Percentiles rank a stretch among this genome's conserved stretches.
phyloP scores from a whole-genome alignment of 2,888 invertebrate species.

The Listrodromus nycthemerus region DNA sequence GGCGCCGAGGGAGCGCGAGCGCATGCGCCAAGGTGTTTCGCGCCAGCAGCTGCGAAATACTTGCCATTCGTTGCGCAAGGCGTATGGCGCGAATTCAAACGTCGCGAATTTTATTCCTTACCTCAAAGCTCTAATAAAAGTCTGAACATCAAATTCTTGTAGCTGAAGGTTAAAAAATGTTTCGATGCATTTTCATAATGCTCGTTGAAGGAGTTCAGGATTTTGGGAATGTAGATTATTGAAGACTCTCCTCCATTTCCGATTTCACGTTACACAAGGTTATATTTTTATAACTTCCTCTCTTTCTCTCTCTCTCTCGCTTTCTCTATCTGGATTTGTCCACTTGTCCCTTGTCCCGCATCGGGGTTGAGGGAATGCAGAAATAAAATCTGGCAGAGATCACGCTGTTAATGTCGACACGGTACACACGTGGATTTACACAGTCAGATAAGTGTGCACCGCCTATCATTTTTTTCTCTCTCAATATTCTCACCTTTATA shows the following conservation, averaged over 20 bases:
- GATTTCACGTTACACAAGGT: conserved; percentile 65
- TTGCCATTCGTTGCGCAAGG: background rate
- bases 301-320: background rate
- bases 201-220: background rate
- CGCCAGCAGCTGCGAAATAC: background rate
- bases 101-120: background rate
- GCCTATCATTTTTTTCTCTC: background rate
- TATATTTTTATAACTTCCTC: conserved; percentile 65
- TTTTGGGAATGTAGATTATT: conserved; percentile 32
- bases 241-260: conserved; percentile 56
- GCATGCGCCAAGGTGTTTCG: conserved; percentile 28
- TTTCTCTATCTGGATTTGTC: conserved; percentile 44
- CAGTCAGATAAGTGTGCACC: conserved; percentile 37
- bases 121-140: too few relatives aligned
- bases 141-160: background rate
- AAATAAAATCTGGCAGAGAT: conserved; percentile 55
- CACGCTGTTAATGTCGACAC: conserved; percentile 30
- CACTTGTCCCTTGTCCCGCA: conserved; percentile 42
- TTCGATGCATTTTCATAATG: too few relatives aligned
- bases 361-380: conserved; percentile 35
- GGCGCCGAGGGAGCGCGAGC: background rate
- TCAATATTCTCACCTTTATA: conserved; percentile 15
- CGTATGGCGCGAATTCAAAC: conserved; percentile 5
- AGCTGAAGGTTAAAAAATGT: too few relatives aligned
- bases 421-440: conserved; percentile 22